Base-by-base conservation (phyloP, 2,888 invertebrate species). In the Andrena trimmerana region DNA sequence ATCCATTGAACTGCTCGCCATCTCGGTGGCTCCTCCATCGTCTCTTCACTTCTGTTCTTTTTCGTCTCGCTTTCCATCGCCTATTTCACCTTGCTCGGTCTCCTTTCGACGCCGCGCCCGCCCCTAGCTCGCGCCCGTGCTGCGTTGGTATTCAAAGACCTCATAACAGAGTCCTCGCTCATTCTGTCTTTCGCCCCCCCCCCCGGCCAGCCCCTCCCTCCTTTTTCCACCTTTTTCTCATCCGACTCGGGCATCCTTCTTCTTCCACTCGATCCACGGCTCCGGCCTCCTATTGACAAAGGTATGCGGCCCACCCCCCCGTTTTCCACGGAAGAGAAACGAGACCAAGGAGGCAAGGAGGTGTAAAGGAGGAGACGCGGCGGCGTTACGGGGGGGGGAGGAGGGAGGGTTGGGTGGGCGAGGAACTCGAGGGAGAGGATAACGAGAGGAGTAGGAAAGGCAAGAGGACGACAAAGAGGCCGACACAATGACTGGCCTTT, bases 401-500 rank as follows among this genome's bases (percentile, higher is more conserved):
- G 70, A 36, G 20, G 33, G 16, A 42, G 50, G 36, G 31, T 20
- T 0, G 36, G 13, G 62, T 52, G 62, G 63, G 57, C 57, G 27
- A 48, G 6, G 73, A 67, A 66, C 66, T 31, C 65, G 52, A 62
- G 75, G 29, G 57, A 70, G 75, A 72, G 83, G 87, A 88, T 86
- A 88, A 88, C 89, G 88, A 85, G 88, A 88, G 84, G 84, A 88
- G 77, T 70, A 86, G 86, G 86, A 87, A 78, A 87, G 81, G 75
- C 67, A 72, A 70, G 81, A 82, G 83, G 80, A 86, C 86, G 86
- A 88, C 85, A 89, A 89, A 89, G 89, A 89, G 86, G 84, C 88
- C 89, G 89, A 88, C 89, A 89, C 88, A 89, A 89, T 89, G 89
- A 87, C 87, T 88, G 88, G 86, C 86, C 88, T 88, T 88, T 89